phyloP scores from a whole-genome alignment of 2,113 vertebrate genomes.

The Athene noctua region DNA sequence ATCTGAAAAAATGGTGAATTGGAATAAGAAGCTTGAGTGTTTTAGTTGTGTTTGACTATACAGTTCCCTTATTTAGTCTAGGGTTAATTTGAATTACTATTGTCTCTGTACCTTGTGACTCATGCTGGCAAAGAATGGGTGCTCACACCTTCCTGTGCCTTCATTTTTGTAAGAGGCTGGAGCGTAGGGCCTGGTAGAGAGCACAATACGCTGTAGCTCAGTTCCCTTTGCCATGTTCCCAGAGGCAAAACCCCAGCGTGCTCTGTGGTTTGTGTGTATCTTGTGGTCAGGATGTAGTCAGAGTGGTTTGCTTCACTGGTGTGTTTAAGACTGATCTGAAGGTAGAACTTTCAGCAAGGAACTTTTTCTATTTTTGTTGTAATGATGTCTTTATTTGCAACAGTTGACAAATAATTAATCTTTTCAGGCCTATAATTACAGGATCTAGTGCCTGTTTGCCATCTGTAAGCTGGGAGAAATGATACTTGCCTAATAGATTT shows the following conservation, averaged over 20 bases:
- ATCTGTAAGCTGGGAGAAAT: neutral
- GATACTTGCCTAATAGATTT: neutral
- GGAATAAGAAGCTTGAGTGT: neutral
- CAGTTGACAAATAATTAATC: neutral
- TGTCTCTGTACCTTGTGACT: neutral
- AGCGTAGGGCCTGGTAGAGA: rapidly evolving
- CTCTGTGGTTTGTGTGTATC: rapidly evolving
- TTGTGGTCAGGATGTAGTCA: neutral
- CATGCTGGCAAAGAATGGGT: neutral
- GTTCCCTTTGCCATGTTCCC: too few species aligned
- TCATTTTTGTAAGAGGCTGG: neutral
- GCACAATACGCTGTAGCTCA: neutral
- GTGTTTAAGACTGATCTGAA: neutral
- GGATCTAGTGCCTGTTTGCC: neutral
- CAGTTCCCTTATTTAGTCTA: neutral
- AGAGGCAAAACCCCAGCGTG: neutral
- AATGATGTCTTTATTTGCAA: neutral
- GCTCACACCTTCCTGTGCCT: neutral
- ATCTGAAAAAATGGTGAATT: neutral
- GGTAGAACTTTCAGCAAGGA: neutral
- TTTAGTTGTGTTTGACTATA: rapidly evolving
- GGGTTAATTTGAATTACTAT: neutral
- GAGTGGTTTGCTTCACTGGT: neutral
- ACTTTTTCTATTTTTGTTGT: neutral
- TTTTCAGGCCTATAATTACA: neutral